Evolutionary conservation across 2,113 vertebrate species (phyloP).

Genomic region (Eulemur rufifrons): DNA sequence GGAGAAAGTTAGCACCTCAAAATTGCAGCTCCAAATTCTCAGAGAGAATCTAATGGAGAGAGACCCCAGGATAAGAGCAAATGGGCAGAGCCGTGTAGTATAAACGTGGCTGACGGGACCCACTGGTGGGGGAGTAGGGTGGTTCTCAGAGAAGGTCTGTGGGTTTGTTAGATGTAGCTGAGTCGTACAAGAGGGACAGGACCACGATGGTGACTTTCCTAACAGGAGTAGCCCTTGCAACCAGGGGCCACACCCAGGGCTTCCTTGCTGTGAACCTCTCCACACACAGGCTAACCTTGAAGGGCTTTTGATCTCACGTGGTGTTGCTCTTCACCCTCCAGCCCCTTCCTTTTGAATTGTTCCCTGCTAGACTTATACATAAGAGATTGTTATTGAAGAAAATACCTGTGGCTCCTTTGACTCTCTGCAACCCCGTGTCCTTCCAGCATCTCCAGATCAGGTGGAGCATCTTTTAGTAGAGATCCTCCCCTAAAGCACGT

Average conservation of each 20-base stretch:
- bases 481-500: rapidly evolving
- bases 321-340: no score
- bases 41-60: background rate
- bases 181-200: background rate
- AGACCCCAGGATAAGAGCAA: background rate
- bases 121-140: rapidly evolving
- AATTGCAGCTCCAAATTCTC: background rate
- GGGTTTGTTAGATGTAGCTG: background rate
- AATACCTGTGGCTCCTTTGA: rapidly evolving
- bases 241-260: rapidly evolving
- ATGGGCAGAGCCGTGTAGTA: rapidly evolving
- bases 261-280: background rate
- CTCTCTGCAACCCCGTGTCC: background rate
- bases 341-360: rapidly evolving
- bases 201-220: rapidly evolving
- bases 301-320: rapidly evolving
- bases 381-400: background rate
- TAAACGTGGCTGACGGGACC: no score
- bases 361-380: background rate
- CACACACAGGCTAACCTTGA: background rate
- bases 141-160: background rate
- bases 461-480: background rate
- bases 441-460: rapidly evolving
- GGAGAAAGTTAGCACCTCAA: background rate
- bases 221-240: background rate